These are phyloP conservation scores for honey bee (Apis mellifera) DNA, from an alignment of 1,140 invertebrate species.

Conservation along the genomic window Amel_HAv3.1 CM009940.2:10186501-10187000, in stretches of 20 bases:
- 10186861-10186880: constrained; percentile 55
- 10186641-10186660: too few species aligned
- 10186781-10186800: neutral
- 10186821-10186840: constrained; percentile 74
- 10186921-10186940: constrained; percentile 56
- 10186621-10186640: too few species aligned
- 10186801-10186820: neutral
- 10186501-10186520: too few species aligned
- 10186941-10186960: constrained; percentile 66
- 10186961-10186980: constrained; percentile 40
- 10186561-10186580: too few species aligned
- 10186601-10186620: too few species aligned
- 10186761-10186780: neutral
- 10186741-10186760: too few species aligned
- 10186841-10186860: constrained; percentile 70
- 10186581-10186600: too few species aligned
- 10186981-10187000: neutral
- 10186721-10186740: neutral
- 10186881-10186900: constrained; percentile 63
- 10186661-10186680: neutral
- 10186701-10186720: neutral
- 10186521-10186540: too few species aligned
- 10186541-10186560: too few species aligned
- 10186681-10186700: neutral
- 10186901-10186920: constrained; percentile 58